phyloP scores from a whole-genome alignment of 2,888 invertebrate genomes.

The Lepidochitona cinerea region DNA sequence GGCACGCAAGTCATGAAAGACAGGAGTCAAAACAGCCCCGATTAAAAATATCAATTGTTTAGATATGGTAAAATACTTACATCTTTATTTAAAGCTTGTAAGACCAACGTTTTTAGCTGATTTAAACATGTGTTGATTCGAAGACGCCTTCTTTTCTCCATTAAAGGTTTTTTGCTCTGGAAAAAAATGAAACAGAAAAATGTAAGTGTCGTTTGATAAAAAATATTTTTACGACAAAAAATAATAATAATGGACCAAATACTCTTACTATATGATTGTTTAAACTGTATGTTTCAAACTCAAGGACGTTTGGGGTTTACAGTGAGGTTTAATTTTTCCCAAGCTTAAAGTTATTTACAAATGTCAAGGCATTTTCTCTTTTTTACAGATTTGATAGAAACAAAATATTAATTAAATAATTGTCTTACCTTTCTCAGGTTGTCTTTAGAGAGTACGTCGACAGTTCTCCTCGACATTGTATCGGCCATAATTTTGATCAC shows the following conservation, averaged over 20 bases:
- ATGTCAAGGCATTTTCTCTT: neutral
- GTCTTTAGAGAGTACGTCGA: neutral
- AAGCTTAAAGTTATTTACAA: too few species aligned
- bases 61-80: too few species aligned
- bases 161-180: slow-evolving; percentile 67
- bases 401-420: neutral
- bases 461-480: neutral
- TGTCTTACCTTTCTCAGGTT: slow-evolving; percentile 1
- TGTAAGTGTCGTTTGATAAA: neutral
- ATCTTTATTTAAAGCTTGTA: slow-evolving; percentile 68
- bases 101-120: slow-evolving; percentile 62
- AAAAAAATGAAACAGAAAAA: slow-evolving; percentile 16
- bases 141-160: slow-evolving; percentile 66
- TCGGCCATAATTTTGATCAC: neutral
- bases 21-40: too few species aligned
- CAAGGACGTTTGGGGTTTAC: too few species aligned
- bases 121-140: slow-evolving; percentile 65
- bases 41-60: too few species aligned
- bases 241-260: too few species aligned
- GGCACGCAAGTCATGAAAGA: too few species aligned
- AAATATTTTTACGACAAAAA: too few species aligned
- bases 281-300: too few species aligned
- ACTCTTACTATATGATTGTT: too few species aligned
- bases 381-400: neutral
- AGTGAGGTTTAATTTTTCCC: too few species aligned